phyloP scores from a whole-genome alignment of 2,888 invertebrate species.

The Leptothorax acervorum region DNA sequence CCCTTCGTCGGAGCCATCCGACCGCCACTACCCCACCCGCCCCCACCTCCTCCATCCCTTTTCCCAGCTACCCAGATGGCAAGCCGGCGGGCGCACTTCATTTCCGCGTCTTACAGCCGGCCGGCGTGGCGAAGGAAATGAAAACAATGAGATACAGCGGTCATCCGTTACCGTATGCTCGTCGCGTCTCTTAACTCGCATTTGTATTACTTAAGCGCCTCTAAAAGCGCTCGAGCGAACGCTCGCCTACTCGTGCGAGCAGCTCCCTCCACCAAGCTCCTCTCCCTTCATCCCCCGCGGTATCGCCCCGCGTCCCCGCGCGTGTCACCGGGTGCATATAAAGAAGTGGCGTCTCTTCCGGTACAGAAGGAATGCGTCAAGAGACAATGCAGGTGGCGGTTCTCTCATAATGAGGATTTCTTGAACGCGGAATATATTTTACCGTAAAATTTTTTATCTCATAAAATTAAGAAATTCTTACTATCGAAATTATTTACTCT shows the following conservation, averaged over 20 bases:
- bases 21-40: slow-evolving; percentile 10
- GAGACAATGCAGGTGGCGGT: neutral
- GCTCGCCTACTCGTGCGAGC: slow-evolving; percentile 24
- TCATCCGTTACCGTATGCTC: slow-evolving; percentile 84
- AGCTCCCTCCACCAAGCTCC: neutral
- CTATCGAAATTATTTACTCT: neutral
- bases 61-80: slow-evolving; percentile 73
- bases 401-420: slow-evolving; percentile 25
- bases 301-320: slow-evolving; percentile 9
- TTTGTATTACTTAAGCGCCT: slow-evolving; percentile 84
- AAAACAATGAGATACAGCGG: slow-evolving; percentile 86
- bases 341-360: slow-evolving; percentile 48
- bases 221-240: slow-evolving; percentile 69
- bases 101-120: slow-evolving; percentile 85
- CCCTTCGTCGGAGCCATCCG: slow-evolving; percentile 48
- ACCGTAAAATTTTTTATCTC: neutral
- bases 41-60: neutral
- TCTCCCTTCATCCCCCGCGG: neutral
- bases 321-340: slow-evolving; percentile 44
- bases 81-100: slow-evolving; percentile 84
- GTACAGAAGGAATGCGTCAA: slow-evolving; percentile 8
- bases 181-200: slow-evolving; percentile 82
- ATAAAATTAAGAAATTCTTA: neutral
- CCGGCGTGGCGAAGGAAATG: slow-evolving; percentile 84
- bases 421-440: neutral